A percentile compares a stretch with the other conserved stretches of the same genome.
phyloP scores from a whole-genome alignment of 2,113 vertebrate genomes.

The Gorsachius goisagi region DNA sequence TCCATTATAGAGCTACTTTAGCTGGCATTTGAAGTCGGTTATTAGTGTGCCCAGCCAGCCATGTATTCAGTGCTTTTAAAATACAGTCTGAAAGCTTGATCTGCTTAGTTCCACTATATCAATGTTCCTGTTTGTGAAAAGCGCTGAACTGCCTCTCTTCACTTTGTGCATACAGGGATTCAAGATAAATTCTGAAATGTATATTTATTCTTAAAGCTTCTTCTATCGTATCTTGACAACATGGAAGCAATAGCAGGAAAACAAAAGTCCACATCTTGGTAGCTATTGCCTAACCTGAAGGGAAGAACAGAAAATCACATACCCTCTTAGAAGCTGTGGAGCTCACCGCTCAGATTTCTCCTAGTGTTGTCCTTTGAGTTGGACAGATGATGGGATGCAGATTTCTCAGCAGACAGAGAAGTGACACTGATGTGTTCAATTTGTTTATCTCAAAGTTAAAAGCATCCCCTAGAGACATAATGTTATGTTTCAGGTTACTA shows the following conservation, averaged over 20 bases:
- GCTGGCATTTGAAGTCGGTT: slow-evolving; percentile 45
- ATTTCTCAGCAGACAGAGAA: not conserved
- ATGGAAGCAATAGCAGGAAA: not conserved
- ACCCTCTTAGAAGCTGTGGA: not conserved
- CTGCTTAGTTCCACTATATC: slow-evolving; percentile 60
- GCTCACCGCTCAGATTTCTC: not conserved
- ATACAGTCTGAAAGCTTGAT: slow-evolving; percentile 49
- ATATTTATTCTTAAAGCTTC: slow-evolving; percentile 9
- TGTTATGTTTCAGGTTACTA: not conserved
- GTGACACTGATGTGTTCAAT: not conserved
- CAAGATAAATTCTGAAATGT: slow-evolving; percentile 13
- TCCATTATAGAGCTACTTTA: slow-evolving; percentile 14
- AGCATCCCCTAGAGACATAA: not conserved
- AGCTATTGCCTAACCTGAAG: not conserved
- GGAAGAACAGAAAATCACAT: not conserved
- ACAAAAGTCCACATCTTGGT: not conserved
- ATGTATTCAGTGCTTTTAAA: slow-evolving; percentile 55
- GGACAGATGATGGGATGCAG: not conserved
- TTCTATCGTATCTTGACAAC: not conserved
- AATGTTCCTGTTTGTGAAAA: slow-evolving; percentile 35
- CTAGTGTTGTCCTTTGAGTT: not conserved
- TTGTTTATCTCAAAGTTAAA: not conserved
- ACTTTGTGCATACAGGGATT: slow-evolving; percentile 9
- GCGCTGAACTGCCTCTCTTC: slow-evolving; percentile 9
- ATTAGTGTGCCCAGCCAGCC: slow-evolving; percentile 63